Percentiles rank a stretch among this genome's conserved stretches.
Evolutionary conservation across 2,797 vertebrate genomes (phyloP).

Genomic region (Scyliorhinus canicula): DNA sequence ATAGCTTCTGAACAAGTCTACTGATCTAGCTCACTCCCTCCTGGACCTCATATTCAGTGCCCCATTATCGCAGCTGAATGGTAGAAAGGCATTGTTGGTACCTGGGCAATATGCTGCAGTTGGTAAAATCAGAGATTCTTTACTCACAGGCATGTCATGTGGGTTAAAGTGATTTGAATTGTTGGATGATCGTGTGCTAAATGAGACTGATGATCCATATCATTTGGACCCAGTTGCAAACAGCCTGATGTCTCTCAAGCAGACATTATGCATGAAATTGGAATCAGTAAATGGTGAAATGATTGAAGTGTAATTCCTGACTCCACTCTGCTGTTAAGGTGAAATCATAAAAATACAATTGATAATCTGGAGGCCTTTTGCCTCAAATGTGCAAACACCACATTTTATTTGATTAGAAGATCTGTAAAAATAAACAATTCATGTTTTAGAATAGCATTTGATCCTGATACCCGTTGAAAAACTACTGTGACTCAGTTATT

Average conservation of each 20-base stretch:
- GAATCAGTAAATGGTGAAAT: constrained; percentile 19
- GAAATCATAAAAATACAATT: neutral
- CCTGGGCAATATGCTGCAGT: constrained; percentile 1
- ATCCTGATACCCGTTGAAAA: neutral
- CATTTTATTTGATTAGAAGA: neutral
- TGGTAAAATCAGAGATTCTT: constrained; percentile 14
- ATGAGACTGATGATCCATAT: constrained; percentile 35
- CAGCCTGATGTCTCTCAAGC: neutral
- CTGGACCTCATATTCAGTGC: neutral
- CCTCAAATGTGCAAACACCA: neutral
- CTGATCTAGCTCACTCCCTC: neutral
- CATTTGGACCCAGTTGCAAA: constrained; percentile 27
- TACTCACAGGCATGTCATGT: constrained; percentile 3
- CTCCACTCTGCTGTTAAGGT: neutral
- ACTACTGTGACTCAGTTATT: neutral
- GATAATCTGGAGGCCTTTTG: neutral
- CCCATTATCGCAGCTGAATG: neutral
- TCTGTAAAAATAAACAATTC: neutral
- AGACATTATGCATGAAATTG: constrained; percentile 31
- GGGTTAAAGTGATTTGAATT: constrained; percentile 23
- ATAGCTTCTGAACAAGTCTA: neutral
- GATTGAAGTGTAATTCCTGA: constrained; percentile 14
- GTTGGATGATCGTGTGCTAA: constrained; percentile 26
- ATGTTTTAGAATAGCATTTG: neutral
- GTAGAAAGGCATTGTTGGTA: neutral